Conservation (phyloP, 2,888 invertebrate species). For the Dryocosmus kuriphilus region DNA sequence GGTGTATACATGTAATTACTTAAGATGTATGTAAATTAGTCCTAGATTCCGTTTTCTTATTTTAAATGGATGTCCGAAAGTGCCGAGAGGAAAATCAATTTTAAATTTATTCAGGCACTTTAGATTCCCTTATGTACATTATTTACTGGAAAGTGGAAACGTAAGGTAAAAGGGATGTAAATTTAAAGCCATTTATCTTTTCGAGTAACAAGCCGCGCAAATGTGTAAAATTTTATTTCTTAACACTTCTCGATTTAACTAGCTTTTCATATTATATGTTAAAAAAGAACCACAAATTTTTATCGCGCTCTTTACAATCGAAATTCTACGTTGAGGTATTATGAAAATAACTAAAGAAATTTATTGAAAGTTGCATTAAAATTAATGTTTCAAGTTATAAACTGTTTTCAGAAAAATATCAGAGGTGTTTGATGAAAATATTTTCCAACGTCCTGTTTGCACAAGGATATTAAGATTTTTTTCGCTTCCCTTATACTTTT, state of each 20-base stretch:
- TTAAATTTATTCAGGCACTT: conserved; percentile 46
- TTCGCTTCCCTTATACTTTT: conserved; percentile 26
- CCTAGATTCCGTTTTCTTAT: conserved; percentile 42
- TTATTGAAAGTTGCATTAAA: neutral
- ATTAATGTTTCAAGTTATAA: neutral
- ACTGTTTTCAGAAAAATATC: neutral
- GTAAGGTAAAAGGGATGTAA: conserved; percentile 29
- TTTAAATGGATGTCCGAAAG: conserved; percentile 1
- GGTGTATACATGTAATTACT: conserved; percentile 51
- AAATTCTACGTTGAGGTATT: neutral
- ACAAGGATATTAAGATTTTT: neutral
- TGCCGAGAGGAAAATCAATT: conserved; percentile 10
- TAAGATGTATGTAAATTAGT: conserved; percentile 49
- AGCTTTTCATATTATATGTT: neutral
- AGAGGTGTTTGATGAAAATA: neutral
- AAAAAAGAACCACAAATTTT: neutral
- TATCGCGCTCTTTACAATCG: neutral
- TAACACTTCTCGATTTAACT: neutral
- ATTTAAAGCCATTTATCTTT: neutral
- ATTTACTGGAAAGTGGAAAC: conserved; percentile 22
- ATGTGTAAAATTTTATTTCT: neutral
- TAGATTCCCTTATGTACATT: conserved; percentile 37
- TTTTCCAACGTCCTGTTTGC: neutral
- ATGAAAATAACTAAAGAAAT: neutral
- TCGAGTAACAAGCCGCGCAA: neutral